Evolutionary conservation across 1,140 invertebrate species (phyloP).

Genomic region (Pomacea maculata): DNA sequence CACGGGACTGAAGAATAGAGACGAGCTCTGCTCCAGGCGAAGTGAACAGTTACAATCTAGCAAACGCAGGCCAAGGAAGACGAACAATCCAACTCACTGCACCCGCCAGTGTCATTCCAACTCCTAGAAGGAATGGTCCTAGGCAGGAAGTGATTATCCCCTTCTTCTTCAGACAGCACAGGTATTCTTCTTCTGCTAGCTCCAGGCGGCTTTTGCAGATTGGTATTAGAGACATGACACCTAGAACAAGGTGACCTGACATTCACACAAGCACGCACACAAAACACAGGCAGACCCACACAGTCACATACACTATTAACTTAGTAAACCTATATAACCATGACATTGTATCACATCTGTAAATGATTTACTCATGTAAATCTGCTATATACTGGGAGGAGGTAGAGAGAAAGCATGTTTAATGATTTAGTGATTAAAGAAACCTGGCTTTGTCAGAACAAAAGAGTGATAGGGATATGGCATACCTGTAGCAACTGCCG

Average conservation of each 20-base stretch:
- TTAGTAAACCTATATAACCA: no score
- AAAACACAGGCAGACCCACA: no score
- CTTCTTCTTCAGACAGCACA: constrained; percentile 38
- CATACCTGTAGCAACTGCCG: constrained; percentile 48
- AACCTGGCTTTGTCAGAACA: not conserved
- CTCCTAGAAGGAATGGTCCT: constrained; percentile 49
- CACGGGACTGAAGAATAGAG: not conserved
- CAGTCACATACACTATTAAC: no score
- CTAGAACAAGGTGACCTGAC: constrained; percentile 49
- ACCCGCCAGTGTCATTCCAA: constrained; percentile 53
- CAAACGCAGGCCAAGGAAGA: not conserved
- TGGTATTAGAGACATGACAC: constrained; percentile 47
- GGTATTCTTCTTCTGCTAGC: constrained; percentile 34
- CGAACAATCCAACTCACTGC: constrained; percentile 39
- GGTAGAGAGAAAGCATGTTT: not conserved
- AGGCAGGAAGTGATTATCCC: constrained; percentile 44
- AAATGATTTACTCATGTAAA: no score
- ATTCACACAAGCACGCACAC: no score
- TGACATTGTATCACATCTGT: no score
- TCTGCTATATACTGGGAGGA: no score
- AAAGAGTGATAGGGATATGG: not conserved
- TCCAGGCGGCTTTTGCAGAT: constrained; percentile 38
- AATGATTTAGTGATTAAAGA: not conserved
- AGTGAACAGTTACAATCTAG: not conserved
- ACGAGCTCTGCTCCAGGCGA: not conserved